Evolutionary conservation across 2,888 invertebrate species (phyloP), one percentile per base, ranked within the genome.

Genomic region (Drosophila cognata): DNA sequence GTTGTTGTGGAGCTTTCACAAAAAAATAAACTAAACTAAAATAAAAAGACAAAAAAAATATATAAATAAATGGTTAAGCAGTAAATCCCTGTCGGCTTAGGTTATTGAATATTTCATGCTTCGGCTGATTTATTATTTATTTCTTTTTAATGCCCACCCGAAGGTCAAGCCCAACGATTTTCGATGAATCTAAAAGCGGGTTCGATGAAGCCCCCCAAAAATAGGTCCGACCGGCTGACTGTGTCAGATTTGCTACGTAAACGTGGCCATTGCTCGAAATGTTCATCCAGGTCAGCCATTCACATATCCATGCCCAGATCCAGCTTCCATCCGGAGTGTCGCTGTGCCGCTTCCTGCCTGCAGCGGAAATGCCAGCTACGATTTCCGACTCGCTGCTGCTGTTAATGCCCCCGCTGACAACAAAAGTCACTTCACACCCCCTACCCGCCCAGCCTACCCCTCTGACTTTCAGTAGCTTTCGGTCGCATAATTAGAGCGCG

Each of bases 41-140:
- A 46, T 25, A 75, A 80, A 75, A 80, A 76, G 75, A 65, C 13
- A 50, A 67, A 55, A 56, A n/a, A 28, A 8, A 51, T 16, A 72
- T 33, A 53, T 51, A 86, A 83, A 90, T 86, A 87, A 90, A 88
- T 90, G 90, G 90, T 89, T 90, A 56, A 86, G 87, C 89, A 79
- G 89, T 90, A 87, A 87, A 87, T 87, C 87, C 86, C 88, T 88
- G 89, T 87, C 90, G 90, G 90, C 82, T 90, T 90, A 74, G 80
- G 89, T 90, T 90, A 87, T 87, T 87, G 90, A 87, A 90, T 87
- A 87, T 87, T 87, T 87, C 90, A 87, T 87, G 87, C 90, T 86
- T 74, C 82, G 79, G 72, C 87, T 87, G 87, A 88, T 87, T 87
- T 87, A 90, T 87, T 87, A 87, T 87, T 87, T 87, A 87, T 90